Conservation (phyloP, 2,797 vertebrate genomes). For the Falco concolor region DNA sequence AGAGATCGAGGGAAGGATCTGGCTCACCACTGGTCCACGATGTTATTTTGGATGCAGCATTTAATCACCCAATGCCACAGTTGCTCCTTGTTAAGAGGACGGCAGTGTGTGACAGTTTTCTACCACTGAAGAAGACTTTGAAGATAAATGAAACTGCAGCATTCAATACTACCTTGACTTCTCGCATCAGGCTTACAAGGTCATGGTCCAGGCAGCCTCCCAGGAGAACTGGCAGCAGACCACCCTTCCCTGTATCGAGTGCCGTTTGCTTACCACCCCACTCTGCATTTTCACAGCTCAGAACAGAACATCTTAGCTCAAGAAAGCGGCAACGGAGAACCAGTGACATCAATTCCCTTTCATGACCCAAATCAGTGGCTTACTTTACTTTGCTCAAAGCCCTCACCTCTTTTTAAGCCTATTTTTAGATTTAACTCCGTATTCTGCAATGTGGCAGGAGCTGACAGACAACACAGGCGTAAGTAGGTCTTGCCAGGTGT, state of each 20-base stretch:
- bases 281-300: background rate
- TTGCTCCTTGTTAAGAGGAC: background rate
- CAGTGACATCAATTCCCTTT: constrained; percentile 51
- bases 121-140: background rate
- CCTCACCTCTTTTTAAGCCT: constrained; percentile 51
- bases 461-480: constrained; percentile 15
- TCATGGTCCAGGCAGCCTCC: background rate
- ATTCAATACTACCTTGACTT: background rate
- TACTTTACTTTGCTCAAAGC: constrained; percentile 59
- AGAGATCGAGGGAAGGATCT: background rate
- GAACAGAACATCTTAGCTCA: background rate
- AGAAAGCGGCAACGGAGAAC: constrained; percentile 15
- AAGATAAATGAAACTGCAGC: background rate
- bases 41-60: background rate
- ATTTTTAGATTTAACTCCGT: constrained; percentile 61
- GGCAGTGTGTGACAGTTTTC: background rate
- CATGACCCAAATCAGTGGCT: constrained; percentile 62
- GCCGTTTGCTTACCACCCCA: background rate
- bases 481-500: constrained; percentile 51
- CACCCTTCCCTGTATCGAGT: background rate
- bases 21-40: constrained; percentile 6
- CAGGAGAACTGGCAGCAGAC: background rate
- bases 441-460: constrained; percentile 10
- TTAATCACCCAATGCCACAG: background rate
- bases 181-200: background rate